Evolutionary conservation across 1,140 invertebrate genomes (phyloP), one percentile per base, ranked within the genome.

Genomic region (Akabosia matsudoensis): DNA sequence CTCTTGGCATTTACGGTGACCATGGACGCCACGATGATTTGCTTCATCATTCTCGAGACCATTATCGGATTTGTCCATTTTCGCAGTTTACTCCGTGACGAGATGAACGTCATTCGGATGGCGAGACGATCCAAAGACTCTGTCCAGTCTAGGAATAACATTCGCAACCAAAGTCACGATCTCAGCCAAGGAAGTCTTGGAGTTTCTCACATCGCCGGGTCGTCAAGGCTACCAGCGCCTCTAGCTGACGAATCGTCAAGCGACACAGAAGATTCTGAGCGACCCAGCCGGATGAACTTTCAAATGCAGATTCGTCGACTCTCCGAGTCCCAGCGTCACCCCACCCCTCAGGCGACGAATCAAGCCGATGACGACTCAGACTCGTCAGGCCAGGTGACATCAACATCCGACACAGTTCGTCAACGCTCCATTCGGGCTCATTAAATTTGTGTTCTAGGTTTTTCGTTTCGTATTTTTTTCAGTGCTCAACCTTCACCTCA

Each of bases 61-160:
- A n/a, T 77, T 7, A 16, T 77, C 34, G 76, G 76, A 45, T 74
- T 74, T 71, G 16, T 70, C 45, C 76, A 77, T 31, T 77, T 77
- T 31, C 34, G 51, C 28, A 74, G 26, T 31, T 34, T 77, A 28
- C 61, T 77, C 1, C 56, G 67, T 16, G 76, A 77, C 34, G 76
- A 77, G 51, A 34, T 77, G 22, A 74, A 70, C 30, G 51, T 77
- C 4, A 77, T 77, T 18, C 22, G 67, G 24, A 70, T 77, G 37
- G 76, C 76, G 34, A 33, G 73, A 54, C 24, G 45, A 70, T 70
- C 54, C 18, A 31, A 74, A 34, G 37, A 67, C 10, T 24, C 30
- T n/a, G 10, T 2, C 22, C 61, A 67, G 28, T 67, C 22, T 30
- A 24, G 54, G 7, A 22, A 61, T 56, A 13, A 13, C 24, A 22